Evolutionary conservation across 2,113 vertebrate species (phyloP).

Genomic region (Tachysurus vachellii): DNA sequence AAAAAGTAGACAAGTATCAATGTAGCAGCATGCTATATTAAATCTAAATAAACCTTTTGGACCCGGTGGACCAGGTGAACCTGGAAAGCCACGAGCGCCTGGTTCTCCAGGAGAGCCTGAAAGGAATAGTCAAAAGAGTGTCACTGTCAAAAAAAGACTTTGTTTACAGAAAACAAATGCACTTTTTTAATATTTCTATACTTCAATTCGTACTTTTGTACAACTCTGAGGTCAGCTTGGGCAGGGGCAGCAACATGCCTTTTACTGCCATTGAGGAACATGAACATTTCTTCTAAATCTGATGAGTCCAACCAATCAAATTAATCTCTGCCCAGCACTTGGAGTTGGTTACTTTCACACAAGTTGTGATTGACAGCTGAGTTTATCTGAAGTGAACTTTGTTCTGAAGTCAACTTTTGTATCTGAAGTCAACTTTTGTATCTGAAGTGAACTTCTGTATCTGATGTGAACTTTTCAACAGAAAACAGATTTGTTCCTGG

Average conservation of each 20-base stretch:
- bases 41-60: constrained; percentile 78
- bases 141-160: not conserved
- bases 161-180: not conserved
- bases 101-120: constrained; percentile 76
- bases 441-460: too few relatives aligned
- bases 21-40: not conserved
- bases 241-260: not conserved
- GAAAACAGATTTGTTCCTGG: not conserved
- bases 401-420: too few relatives aligned
- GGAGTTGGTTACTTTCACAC: not conserved
- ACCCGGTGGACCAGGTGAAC: constrained; percentile 75
- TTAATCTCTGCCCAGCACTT: not conserved
- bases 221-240: not conserved
- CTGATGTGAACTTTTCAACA: not conserved
- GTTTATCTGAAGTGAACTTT: not conserved
- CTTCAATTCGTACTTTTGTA: not conserved
- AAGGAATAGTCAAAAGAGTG: constrained; percentile 14
- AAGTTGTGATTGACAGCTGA: not conserved
- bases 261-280: not conserved
- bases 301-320: not conserved
- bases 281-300: not conserved
- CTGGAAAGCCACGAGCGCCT: constrained; percentile 75
- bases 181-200: not conserved
- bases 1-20: not conserved
- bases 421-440: too few relatives aligned